A percentile compares a stretch with the other conserved stretches of the same genome.
These are phyloP conservation scores for Xanthostigma xanthostigma DNA, from an alignment of 2,888 invertebrate genomes.

Conservation along the genomic window DNA sequence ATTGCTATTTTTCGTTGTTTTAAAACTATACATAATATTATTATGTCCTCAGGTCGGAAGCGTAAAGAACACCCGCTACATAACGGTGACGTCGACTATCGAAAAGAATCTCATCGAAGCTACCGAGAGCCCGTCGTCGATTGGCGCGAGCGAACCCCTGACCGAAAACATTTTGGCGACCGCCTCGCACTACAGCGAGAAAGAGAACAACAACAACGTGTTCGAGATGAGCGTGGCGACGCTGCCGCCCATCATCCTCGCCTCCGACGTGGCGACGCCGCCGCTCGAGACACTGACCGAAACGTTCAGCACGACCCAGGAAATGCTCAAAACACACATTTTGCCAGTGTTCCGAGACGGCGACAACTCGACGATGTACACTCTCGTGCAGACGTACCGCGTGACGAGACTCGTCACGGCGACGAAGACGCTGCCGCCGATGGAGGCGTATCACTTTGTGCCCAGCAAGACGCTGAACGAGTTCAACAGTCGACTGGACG, in stretches of 20 bases:
- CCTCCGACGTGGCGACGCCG: slow-evolving; percentile 66
- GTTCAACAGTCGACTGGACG: slow-evolving; percentile 75
- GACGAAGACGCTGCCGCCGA: slow-evolving; percentile 76
- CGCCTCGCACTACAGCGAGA: slow-evolving; percentile 54
- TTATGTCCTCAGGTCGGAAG: slow-evolving; percentile 55
- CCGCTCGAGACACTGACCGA: slow-evolving; percentile 79
- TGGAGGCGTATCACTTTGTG: slow-evolving; percentile 74
- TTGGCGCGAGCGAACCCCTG: slow-evolving; percentile 53
- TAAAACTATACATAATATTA: too few species aligned
- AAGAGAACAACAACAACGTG: slow-evolving; percentile 43
- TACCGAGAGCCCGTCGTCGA: slow-evolving; percentile 33
- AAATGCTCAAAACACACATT: slow-evolving; percentile 77
- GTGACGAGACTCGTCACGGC: slow-evolving; percentile 78
- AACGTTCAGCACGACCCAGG: slow-evolving; percentile 82
- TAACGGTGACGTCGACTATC: slow-evolving; percentile 75
- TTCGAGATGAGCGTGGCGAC: slow-evolving; percentile 71
- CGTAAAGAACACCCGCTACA: slow-evolving; percentile 72
- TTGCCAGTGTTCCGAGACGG: slow-evolving; percentile 64
- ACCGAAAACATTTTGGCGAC: slow-evolving; percentile 79
- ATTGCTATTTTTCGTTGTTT: background rate
- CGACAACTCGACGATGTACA: slow-evolving; percentile 59
- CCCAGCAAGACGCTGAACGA: slow-evolving; percentile 77
- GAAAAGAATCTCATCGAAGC: slow-evolving; percentile 56
- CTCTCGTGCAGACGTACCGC: slow-evolving; percentile 79
- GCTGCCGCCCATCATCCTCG: slow-evolving; percentile 61